Evolutionary conservation across 92 coral and sea anemone species (phyloP).

Genomic region (Meandrina meandrites): DNA sequence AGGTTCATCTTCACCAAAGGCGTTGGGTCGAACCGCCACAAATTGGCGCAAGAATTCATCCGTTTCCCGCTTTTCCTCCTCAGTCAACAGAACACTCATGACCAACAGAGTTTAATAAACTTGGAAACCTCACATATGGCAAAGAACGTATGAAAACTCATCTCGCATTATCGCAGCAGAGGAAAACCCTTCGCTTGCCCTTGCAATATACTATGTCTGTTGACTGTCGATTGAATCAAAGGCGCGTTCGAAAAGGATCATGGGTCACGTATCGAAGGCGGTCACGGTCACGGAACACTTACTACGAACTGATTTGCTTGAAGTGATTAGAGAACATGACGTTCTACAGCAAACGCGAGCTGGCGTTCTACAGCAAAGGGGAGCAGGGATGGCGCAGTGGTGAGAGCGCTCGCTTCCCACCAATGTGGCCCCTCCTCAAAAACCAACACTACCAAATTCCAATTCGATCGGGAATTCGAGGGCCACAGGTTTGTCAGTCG

Average conservation of each 20-base stretch:
- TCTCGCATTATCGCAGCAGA: background rate
- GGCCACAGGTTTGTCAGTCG: too few species aligned
- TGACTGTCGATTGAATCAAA: too few species aligned
- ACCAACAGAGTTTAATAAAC: background rate
- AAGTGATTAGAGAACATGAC: too few species aligned
- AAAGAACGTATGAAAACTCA: conserved; percentile 7
- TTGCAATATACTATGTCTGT: background rate
- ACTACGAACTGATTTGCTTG: background rate
- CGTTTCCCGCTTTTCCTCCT: conserved; percentile 70
- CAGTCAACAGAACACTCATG: conserved; percentile 85
- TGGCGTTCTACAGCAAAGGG: too few species aligned
- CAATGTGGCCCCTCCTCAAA: too few species aligned
- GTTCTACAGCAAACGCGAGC: too few species aligned
- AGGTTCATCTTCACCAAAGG: conserved; percentile 61
- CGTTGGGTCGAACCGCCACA: conserved; percentile 51
- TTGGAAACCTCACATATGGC: background rate
- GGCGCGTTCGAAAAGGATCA: conserved; percentile 12
- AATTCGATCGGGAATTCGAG: too few species aligned
- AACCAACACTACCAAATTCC: too few species aligned
- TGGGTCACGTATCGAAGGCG: conserved; percentile 17
- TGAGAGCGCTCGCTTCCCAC: too few species aligned
- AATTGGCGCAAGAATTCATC: conserved; percentile 69
- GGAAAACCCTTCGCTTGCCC: background rate
- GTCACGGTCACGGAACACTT: background rate
- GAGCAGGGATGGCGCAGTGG: too few species aligned